Base-by-base conservation (phyloP, 2,113 vertebrate genomes). In the Hippocampus zosterae region DNA sequence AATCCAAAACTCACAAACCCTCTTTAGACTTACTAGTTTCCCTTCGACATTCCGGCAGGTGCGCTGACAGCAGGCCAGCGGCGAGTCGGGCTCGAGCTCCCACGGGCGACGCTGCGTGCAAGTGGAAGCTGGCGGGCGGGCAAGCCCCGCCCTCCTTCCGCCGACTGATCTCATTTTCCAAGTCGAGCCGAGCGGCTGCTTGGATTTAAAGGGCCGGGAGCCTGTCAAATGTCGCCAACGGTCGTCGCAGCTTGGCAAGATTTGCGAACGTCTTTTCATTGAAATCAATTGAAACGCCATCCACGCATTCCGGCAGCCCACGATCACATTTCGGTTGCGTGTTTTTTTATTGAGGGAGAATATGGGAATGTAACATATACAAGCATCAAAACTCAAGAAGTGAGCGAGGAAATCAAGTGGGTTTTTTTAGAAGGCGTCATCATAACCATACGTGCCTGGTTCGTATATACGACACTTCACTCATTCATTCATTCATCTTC, bases 181-280 rank as follows among this genome's bases (percentile, higher is more conserved):
- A 80, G 62, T 19, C n/a, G 70, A 59, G 64, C 52, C 15, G 2
- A 8, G 69, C 60, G 40, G 21, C 61, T 25, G 71, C 74, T 87
- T 6, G 33, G 7, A 6, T 37, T 91, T 91, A 92, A 92, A 91
- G 91, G 82, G 75, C 75, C 81, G 84, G 83, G 10, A 56, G 21
- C 67, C 11, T 29, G 25, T 33, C 25, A 52, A 29, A n/a, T 25
- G 23, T 2, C 25, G 40, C 27, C 27, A 40, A 33, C 40, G 29
- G 25, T 16, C 1, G 10, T 64, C 27, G 33, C 15, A 33, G 27
- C 37, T 68, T 33, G 12, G 65, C 1, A 68, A 13, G 57, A 8
- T 3, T n/a, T 19, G 27, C 25, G 33, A 8, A 50, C 16, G 5
- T 50, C 15, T 50, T 50, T n/a, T 7, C 1, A 18, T 11, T 44